A percentile compares a stretch with the other conserved stretches of the same genome.
Evolutionary conservation across 2,113 vertebrate genomes (phyloP).

Genomic region (Mustelus asterias): DNA sequence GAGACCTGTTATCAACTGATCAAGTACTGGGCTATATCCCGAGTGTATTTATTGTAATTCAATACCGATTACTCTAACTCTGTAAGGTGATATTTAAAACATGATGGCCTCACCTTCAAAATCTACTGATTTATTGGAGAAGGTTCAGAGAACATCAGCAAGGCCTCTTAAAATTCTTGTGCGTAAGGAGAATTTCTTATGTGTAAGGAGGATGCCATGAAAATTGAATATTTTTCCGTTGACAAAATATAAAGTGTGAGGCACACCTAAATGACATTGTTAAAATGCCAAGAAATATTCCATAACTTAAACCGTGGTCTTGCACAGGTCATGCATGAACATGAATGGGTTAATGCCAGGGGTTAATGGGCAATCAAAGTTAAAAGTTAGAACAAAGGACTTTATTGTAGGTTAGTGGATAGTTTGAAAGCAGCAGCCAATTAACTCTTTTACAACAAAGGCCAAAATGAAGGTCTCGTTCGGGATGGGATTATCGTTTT

Average conservation of each 20-base stretch:
- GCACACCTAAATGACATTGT: background rate
- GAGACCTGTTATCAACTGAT: background rate
- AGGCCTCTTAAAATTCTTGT: background rate
- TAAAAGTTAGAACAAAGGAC: background rate
- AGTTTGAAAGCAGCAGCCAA: background rate
- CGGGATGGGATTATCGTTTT: background rate
- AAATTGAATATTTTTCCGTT: background rate
- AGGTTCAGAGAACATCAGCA: background rate
- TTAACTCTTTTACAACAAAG: background rate
- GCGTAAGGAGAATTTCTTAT: background rate
- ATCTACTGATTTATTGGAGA: background rate
- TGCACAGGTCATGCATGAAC: background rate
- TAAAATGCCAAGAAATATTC: background rate
- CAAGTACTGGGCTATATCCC: background rate
- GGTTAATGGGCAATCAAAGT: background rate
- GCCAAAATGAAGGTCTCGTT: background rate
- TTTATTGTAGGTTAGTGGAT: background rate
- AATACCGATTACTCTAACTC: background rate
- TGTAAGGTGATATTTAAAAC: background rate
- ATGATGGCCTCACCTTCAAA: background rate
- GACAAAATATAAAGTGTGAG: background rate
- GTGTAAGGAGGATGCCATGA: background rate
- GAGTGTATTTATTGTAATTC: background rate
- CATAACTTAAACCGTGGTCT: background rate
- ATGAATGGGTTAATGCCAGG: background rate